These are phyloP conservation scores for Endomychus coccineus DNA, from an alignment of 2,888 invertebrate species.

Conservation along the genomic window DNA sequence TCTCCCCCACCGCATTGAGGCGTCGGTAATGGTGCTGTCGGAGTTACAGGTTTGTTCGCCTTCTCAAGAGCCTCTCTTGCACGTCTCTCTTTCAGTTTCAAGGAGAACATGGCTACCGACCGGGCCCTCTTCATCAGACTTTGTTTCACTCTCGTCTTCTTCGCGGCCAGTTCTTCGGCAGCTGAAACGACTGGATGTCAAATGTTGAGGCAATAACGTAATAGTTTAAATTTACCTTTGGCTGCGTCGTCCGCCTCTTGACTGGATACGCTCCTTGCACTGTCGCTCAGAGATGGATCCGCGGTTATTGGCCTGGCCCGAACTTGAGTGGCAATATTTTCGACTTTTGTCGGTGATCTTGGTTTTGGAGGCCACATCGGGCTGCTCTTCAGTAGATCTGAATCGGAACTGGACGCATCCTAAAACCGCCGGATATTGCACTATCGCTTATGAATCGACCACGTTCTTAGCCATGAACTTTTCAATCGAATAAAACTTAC, in stretches of 20 bases:
- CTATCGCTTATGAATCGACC: not conserved
- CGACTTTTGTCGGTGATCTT: slow-evolving; percentile 18
- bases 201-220: too few relatives aligned
- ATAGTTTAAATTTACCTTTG: too few relatives aligned
- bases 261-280: slow-evolving; percentile 50
- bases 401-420: slow-evolving; percentile 52
- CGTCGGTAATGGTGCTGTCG: slow-evolving; percentile 45
- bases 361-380: slow-evolving; percentile 41
- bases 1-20: slow-evolving; percentile 73
- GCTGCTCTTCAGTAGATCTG: slow-evolving; percentile 47
- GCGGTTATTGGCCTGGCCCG: slow-evolving; percentile 32
- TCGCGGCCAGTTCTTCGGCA: slow-evolving; percentile 57
- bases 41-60: slow-evolving; percentile 47
- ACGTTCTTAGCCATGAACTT: too few relatives aligned
- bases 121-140: slow-evolving; percentile 75
- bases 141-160: slow-evolving; percentile 61
- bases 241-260: slow-evolving; percentile 48
- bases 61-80: slow-evolving; percentile 70
- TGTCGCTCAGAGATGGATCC: slow-evolving; percentile 49
- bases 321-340: slow-evolving; percentile 14
- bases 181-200: slow-evolving; percentile 28
- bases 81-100: slow-evolving; percentile 69
- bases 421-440: slow-evolving; percentile 21
- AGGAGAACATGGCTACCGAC: slow-evolving; percentile 78
- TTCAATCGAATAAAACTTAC: slow-evolving; percentile 34